Evolutionary conservation across 1,140 invertebrate genomes (phyloP), one percentile per base, ranked within the genome.

Genomic region (Copidosoma floridanum): DNA sequence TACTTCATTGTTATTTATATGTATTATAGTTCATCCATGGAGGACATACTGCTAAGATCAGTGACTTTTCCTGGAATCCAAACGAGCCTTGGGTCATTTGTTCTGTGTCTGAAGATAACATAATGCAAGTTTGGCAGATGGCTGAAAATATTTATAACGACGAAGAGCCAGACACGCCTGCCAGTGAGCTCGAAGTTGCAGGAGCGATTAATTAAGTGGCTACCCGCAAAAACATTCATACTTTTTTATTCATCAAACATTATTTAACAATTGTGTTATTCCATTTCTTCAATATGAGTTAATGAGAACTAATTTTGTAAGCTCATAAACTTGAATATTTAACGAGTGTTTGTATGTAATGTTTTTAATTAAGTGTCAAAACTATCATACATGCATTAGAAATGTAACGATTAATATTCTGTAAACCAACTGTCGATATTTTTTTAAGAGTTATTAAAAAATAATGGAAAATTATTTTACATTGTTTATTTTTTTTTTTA

Each of bases 21-120:
- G 61, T 35, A 71, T 77, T 82, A 65, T 66, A 86, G 77, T 98
- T 97, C 69, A 97, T 98, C 67, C 96, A 98, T 72, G 95, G 97
- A 61, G 97, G 98, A 1, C 98, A 99, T 75, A 99, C 97, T 0
- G 97, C 98, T 16, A 99, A 99, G 81, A 99, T 99, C 55, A 98
- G 94, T n/a, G 97, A 99, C 78, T 99, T 99, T 79, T 98, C 97
- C 2, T 99, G 98, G 98, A 99, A 99, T 82, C 97, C 97, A 12
- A 99, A 98, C 76, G 98, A 99, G 79, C 95, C 97, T 0, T 99
- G 98, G 97, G 96, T 99, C 23, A 98, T 99, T 68, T 99, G 97
- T 72, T 99, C 97, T 0, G 98, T 99, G 2, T 99, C 96, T 1
- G 98, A 99, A 81, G 98, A 99, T 80, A 99, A 99, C 74, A 99